Conservation (phyloP, 2,888 invertebrate genomes). For the Balanococcus diminutus region DNA sequence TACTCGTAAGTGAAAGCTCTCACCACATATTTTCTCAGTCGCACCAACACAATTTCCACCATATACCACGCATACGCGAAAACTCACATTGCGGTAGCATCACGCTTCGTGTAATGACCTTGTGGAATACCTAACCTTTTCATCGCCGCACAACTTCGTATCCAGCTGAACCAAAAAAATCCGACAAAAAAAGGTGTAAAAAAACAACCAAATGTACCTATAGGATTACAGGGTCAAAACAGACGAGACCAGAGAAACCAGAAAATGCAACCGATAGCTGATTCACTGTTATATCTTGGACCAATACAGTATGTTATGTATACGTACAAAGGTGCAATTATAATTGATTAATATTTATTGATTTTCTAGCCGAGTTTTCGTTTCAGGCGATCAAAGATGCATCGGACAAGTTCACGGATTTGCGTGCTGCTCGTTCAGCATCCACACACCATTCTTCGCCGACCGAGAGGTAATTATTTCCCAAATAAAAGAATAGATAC, state of each 20-base stretch:
- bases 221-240: not conserved
- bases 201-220: not conserved
- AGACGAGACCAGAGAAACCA: not conserved
- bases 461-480: not conserved
- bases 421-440: not conserved
- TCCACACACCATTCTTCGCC: not conserved
- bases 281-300: too few relatives aligned
- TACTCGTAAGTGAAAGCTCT: not conserved
- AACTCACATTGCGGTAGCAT: not conserved
- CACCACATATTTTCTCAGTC: not conserved
- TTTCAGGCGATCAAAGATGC: not conserved
- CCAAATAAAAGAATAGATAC: not conserved
- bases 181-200: not conserved
- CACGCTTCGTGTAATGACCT: not conserved
- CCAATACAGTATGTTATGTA: not conserved
- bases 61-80: not conserved
- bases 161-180: not conserved
- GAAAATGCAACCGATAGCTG: not conserved
- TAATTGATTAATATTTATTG: conserved; percentile 35
- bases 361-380: not conserved
- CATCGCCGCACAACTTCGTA: not conserved
- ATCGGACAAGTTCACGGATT: not conserved
- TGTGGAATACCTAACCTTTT: conserved; percentile 21
- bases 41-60: not conserved
- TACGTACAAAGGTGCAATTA: conserved; percentile 12